Conservation (phyloP, 2,888 invertebrate genomes). For the Odontomyia ornata region DNA sequence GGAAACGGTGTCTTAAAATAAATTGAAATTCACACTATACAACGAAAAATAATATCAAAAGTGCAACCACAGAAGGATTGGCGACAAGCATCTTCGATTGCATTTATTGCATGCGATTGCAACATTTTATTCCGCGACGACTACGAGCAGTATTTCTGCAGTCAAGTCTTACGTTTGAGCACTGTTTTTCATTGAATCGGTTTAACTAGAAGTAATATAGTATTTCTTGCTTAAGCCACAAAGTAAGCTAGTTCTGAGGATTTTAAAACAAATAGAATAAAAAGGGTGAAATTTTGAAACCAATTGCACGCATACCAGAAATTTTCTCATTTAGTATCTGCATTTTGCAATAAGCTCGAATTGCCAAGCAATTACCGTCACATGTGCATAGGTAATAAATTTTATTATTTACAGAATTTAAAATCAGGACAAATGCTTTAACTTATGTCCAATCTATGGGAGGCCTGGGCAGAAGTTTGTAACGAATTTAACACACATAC, state of each 20-base stretch:
- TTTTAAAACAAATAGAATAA: too few relatives aligned
- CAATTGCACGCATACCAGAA: neutral
- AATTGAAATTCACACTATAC: neutral
- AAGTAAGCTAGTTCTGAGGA: too few relatives aligned
- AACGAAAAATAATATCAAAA: neutral
- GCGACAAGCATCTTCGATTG: neutral
- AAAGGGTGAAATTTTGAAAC: neutral
- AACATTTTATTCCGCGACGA: neutral
- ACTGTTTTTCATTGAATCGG: too few relatives aligned
- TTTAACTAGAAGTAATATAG: neutral
- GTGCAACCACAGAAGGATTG: neutral
- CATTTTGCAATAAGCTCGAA: neutral
- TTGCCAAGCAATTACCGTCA: neutral
- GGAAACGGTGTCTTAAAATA: neutral
- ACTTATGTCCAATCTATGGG: neutral
- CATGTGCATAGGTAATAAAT: neutral
- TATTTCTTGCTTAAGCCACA: too few relatives aligned
- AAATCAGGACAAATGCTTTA: neutral
- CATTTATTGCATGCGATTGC: neutral
- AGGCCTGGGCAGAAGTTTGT: neutral
- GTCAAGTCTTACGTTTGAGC: neutral
- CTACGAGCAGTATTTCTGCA: neutral
- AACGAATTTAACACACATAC: too few relatives aligned
- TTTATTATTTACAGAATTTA: neutral
- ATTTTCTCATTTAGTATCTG: neutral